These are phyloP conservation scores for Saccopteryx bilineata DNA, from an alignment of 2,113 vertebrate genomes.

Conservation along the genomic window DNA sequence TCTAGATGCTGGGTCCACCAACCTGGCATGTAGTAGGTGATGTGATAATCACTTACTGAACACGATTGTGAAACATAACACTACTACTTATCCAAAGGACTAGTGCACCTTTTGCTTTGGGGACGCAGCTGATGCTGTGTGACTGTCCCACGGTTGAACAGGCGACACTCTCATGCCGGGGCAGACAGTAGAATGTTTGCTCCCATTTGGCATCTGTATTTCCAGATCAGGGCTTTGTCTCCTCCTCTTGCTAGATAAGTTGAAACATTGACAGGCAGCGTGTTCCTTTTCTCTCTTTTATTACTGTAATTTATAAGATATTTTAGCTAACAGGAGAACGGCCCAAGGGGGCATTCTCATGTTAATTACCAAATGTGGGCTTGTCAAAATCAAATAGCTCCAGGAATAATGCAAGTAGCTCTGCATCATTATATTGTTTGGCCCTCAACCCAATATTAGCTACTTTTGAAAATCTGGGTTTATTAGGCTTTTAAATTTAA, in stretches of 20 bases:
- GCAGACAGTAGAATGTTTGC: constrained; percentile 81
- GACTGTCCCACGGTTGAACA: constrained; percentile 58
- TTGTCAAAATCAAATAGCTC: constrained; percentile 93
- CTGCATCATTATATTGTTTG: constrained; percentile 89
- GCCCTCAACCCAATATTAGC: constrained; percentile 90
- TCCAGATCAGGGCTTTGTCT: constrained; percentile 88
- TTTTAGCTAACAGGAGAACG: constrained; percentile 91
- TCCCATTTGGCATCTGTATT: constrained; percentile 84
- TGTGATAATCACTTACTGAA: background rate
- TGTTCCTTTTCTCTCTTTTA: constrained; percentile 90
- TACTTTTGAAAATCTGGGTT: constrained; percentile 84
- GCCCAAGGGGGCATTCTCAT: constrained; percentile 92
- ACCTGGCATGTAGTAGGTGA: background rate
- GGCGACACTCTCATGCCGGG: constrained; percentile 74
- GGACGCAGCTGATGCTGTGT: constrained; percentile 7
- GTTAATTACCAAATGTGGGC: constrained; percentile 93
- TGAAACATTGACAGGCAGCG: constrained; percentile 90
- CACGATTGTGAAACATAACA: background rate
- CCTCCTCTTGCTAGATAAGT: constrained; percentile 87
- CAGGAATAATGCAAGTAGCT: constrained; percentile 90
- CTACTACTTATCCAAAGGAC: background rate
- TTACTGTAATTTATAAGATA: constrained; percentile 93
- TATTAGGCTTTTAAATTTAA: constrained; percentile 85
- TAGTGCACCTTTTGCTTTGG: constrained; percentile 17
- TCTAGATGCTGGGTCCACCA: background rate